Evolutionary conservation across 2,888 invertebrate genomes (phyloP).

Genomic region (Rhaphigaster nebulosa): DNA sequence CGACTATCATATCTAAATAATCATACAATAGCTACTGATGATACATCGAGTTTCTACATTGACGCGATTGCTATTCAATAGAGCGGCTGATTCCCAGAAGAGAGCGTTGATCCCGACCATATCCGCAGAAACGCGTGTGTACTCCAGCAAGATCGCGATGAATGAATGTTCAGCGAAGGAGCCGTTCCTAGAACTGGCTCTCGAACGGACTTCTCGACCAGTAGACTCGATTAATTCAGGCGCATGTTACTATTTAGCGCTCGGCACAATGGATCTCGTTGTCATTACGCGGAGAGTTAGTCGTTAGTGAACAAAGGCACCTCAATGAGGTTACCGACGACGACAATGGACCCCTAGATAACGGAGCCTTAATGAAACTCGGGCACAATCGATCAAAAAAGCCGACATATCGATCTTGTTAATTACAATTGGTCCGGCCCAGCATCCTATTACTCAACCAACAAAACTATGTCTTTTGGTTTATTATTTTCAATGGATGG

Average conservation of each 20-base stretch:
- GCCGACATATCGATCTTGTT: slow-evolving; percentile 24
- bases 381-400: slow-evolving; percentile 10
- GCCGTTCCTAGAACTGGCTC: not conserved
- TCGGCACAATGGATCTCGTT: not conserved
- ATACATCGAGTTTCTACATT: not conserved
- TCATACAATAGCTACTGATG: not conserved
- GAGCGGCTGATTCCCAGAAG: not conserved
- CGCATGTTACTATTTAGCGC: not conserved
- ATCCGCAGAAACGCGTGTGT: not conserved
- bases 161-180: not conserved
- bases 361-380: slow-evolving; percentile 8
- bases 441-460: slow-evolving; percentile 15
- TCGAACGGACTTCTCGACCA: not conserved
- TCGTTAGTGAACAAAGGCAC: slow-evolving; percentile 25
- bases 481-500: too few species aligned
- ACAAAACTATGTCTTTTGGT: not conserved
- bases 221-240: not conserved
- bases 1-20: not conserved
- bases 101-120: not conserved
- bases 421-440: not conserved
- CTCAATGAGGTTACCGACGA: slow-evolving; percentile 10
- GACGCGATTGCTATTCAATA: not conserved
- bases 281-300: slow-evolving; percentile 36
- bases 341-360: not conserved
- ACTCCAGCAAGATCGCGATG: not conserved